Evolutionary conservation across 2,888 invertebrate species (phyloP), one percentile per base, ranked within the genome.

Genomic region (Trissolcus brochymenae): DNA sequence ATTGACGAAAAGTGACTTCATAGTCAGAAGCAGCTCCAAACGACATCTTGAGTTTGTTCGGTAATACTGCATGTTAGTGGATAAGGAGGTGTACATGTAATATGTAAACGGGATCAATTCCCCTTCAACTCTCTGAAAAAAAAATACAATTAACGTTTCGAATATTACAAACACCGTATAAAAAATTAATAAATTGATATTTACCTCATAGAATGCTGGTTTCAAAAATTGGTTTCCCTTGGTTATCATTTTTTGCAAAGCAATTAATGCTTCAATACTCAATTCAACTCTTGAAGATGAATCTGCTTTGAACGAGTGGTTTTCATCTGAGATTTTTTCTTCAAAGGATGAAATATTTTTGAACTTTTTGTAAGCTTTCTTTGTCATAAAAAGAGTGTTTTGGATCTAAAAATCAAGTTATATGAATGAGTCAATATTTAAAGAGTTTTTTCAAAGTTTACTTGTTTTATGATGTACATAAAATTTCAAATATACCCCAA

Each of bases 171-270:
- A 25, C 25, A 25, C 6, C 25, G 25, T 4, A 25, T 25, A 4
- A 6, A 11, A 43, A 43, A 11, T 43, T 43, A 11, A 19, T 9
- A 51, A 19, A 43, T 56, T 17, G 9, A 29, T 56, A 2, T 16
- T 56, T 81, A 88, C 88, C 77, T 85, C 81, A 65, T 86, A 85
- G 75, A 86, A 83, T 4, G 79, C 77, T 43, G 77, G 76, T 46
- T 84, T 84, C 21, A 88, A 76, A 40, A 81, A 72, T 51, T 70
- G 73, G 43, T 82, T 82, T 6, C 79, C 79, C 62, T 81, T 86
- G 11, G 75, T 79, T 59, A 88, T 81, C 57, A 87, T 84, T 14
- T 46, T 43, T 40, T 68, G 68, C 17, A 87, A 64, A 13, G 79
- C 64, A 56, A 78, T 68, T 40, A 87, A 81, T 54, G 85, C 86